Evolutionary conservation across 2,888 invertebrate genomes (phyloP).

Genomic region (Pachycephus smyrnensis): DNA sequence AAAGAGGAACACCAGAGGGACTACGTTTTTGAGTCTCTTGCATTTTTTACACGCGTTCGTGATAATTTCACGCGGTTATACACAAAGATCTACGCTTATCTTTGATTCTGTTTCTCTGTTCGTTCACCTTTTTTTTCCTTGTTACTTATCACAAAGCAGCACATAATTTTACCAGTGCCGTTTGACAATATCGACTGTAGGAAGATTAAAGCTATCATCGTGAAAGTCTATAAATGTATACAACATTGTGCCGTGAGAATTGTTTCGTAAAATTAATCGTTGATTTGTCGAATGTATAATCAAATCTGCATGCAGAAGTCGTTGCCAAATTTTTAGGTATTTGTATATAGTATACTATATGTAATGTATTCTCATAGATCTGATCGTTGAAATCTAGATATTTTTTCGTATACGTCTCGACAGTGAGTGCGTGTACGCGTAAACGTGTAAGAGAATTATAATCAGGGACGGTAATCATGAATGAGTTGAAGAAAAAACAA

Average conservation of each 20-base stretch:
- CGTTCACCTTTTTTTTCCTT: neutral
- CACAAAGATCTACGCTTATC: neutral
- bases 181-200: neutral
- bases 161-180: neutral
- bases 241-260: neutral
- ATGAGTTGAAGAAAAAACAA: neutral
- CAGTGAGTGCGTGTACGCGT: neutral
- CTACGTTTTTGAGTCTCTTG: neutral
- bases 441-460: neutral
- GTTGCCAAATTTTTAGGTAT: constrained; percentile 38
- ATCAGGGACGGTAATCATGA: neutral
- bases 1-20: neutral
- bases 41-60: neutral
- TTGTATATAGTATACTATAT: constrained; percentile 25
- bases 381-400: neutral
- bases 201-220: neutral
- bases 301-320: constrained; percentile 28
- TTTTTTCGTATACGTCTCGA: constrained; percentile 1
- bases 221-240: neutral
- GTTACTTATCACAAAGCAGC: neutral
- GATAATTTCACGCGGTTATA: neutral
- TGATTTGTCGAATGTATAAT: constrained; percentile 31
- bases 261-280: constrained; percentile 12
- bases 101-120: neutral
- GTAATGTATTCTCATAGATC: constrained; percentile 1